phyloP scores from a whole-genome alignment of 2,113 vertebrate genomes.

The Apus apus region DNA sequence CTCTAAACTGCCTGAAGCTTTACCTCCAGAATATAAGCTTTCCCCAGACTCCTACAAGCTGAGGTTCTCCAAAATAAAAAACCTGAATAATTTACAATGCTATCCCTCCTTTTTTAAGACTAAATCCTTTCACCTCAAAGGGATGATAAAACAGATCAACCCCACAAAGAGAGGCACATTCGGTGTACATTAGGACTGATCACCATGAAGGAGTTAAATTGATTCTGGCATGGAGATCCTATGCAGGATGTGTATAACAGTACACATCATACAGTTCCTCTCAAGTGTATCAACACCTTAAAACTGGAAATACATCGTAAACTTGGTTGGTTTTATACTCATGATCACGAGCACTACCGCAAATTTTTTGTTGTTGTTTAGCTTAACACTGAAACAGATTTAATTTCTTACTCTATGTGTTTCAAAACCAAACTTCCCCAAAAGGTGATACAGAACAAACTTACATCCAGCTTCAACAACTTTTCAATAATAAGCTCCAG shows the following conservation, averaged over 20 bases:
- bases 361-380: not conserved
- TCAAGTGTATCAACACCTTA: not conserved
- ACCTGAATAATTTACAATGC: not conserved
- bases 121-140: not conserved
- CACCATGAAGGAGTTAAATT: not conserved
- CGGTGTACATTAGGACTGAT: not conserved
- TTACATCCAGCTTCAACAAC: conserved; percentile 92
- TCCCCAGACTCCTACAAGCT: not conserved
- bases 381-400: not conserved
- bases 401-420: not conserved
- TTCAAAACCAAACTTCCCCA: not conserved
- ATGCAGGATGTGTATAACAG: not conserved
- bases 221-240: not conserved
- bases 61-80: not conserved
- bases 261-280: not conserved
- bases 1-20: not conserved
- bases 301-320: not conserved
- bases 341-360: not conserved
- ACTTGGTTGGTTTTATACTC: not conserved
- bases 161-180: not conserved
- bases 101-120: not conserved
- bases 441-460: conserved; percentile 59
- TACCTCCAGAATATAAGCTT: not conserved
- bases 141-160: not conserved
- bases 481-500: conserved; percentile 89